Evolutionary conservation across 2,113 vertebrate species (phyloP), one percentile per base, ranked within the genome.

Genomic region (Pituophis catenifer): DNA sequence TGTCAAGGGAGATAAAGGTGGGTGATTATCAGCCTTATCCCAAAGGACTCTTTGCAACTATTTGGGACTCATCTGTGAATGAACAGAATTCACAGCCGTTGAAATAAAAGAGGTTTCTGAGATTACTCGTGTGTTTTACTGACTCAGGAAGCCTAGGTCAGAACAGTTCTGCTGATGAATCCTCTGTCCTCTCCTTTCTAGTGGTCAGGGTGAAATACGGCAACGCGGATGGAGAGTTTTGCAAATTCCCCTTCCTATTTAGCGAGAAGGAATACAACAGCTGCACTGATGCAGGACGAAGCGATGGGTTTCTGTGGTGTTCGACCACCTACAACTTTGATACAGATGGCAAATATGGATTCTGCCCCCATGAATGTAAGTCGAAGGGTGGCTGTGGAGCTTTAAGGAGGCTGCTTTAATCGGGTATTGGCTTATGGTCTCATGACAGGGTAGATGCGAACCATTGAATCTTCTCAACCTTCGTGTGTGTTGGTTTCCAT

Each of bases 281-380:
- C 97, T 99, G 99, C 88, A 99, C 99, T 0, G 96, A 98, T 0
- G 97, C 98, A 2, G 99, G 99, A 12, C 98, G 99, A 50, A 98
- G 95, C 0, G 99, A 99, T 1, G 99, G 99, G 92, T 99, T 99
- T 97, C 98, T 99, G 86, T 99, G 99, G 99, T 99, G 99, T 81
- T 98, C 99, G 26, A 99, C 99, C 57, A 98, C 98, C 15, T 98
- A 99, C 97, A 98, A 99, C 97, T 99, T 99, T 3, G 99, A 99
- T 52, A 96, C 98, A 13, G 99, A 99, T 0, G 98, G 98, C 95
- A 99, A 99, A 97, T 99, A 99, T 0, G 99, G 99, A 94, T 99
- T 99, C 97, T 99, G 99, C 92, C 99, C 99, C 90, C 99, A 99
- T 1, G 99, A 99, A 96, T 97, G 99, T 99, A 97, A 99, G 99